These are phyloP conservation scores for Semnornis frantzii DNA, from an alignment of 2,113 vertebrate genomes.

Conservation along the genomic window DNA sequence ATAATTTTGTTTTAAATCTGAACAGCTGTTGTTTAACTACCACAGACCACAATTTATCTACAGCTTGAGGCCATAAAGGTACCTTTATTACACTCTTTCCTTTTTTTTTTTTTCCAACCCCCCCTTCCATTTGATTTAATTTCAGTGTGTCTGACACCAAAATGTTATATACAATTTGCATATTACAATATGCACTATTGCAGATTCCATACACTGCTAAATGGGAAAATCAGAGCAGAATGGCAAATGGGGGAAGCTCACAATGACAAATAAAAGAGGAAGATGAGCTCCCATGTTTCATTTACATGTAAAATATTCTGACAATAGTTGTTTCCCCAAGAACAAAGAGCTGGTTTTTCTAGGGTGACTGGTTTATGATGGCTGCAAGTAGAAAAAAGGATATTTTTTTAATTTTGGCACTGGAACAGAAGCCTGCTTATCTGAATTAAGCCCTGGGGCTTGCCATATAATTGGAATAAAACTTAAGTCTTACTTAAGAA, in stretches of 20 bases:
- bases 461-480: conserved; percentile 54
- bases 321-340: conserved; percentile 64
- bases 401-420: conserved; percentile 37
- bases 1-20: conserved; percentile 93
- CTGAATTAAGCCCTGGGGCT: conserved; percentile 70
- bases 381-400: conserved; percentile 29
- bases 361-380: conserved; percentile 71
- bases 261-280: conserved; percentile 64
- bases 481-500: conserved; percentile 70
- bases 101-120: background rate
- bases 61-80: conserved; percentile 85
- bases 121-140: conserved; percentile 81
- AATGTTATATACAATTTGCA: conserved; percentile 76
- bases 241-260: conserved; percentile 68
- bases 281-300: conserved; percentile 66
- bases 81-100: conserved; percentile 79
- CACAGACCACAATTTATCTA: conserved; percentile 92
- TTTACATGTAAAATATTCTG: conserved; percentile 71
- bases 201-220: conserved; percentile 63
- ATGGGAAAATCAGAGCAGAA: conserved; percentile 66
- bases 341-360: conserved; percentile 73
- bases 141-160: conserved; percentile 77
- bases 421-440: conserved; percentile 55
- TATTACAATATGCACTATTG: conserved; percentile 76
- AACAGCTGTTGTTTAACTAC: conserved; percentile 97